Conservation (phyloP, 1,140 invertebrate species). For the Teleogryllus occipitalis region DNA sequence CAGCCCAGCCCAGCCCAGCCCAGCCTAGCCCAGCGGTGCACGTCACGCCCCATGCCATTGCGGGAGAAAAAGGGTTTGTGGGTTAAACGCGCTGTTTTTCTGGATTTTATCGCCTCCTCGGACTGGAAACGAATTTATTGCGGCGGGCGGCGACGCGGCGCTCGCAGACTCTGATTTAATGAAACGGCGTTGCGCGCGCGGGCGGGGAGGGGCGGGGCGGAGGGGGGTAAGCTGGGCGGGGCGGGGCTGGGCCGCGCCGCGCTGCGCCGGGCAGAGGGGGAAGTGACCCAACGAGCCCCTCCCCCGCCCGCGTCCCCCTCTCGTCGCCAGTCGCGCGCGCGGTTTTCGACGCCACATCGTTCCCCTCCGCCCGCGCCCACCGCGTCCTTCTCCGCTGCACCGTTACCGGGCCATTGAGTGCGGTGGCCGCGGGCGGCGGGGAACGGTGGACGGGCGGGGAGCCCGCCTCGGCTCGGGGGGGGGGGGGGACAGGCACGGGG, state of each 20-base stretch:
- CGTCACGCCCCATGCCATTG: neutral
- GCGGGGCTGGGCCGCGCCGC: neutral
- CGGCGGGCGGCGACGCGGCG: neutral
- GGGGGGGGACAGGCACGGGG: neutral
- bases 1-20: too few relatives aligned
- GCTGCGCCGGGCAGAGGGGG: too few relatives aligned
- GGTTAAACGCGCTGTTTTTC: slow-evolving; percentile 3
- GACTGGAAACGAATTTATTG: slow-evolving; percentile 4
- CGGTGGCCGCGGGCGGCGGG: too few relatives aligned
- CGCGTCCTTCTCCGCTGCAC: neutral
- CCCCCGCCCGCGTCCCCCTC: too few relatives aligned
- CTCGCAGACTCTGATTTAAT: neutral
- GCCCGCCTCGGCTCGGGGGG: too few relatives aligned
- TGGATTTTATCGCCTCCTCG: neutral
- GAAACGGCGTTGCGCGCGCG: neutral
- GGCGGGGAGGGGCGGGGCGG: too few relatives aligned
- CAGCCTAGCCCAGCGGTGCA: too few relatives aligned
- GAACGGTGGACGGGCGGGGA: neutral
- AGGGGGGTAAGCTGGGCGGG: too few relatives aligned
- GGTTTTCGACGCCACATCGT: too few relatives aligned
- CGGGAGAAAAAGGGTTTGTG: neutral
- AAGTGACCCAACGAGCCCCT: too few relatives aligned
- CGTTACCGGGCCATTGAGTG: neutral
- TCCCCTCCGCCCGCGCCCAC: neutral
- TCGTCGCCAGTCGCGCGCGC: too few relatives aligned